phyloP scores from a whole-genome alignment of 2,113 vertebrate genomes.

The Columba janthina region DNA sequence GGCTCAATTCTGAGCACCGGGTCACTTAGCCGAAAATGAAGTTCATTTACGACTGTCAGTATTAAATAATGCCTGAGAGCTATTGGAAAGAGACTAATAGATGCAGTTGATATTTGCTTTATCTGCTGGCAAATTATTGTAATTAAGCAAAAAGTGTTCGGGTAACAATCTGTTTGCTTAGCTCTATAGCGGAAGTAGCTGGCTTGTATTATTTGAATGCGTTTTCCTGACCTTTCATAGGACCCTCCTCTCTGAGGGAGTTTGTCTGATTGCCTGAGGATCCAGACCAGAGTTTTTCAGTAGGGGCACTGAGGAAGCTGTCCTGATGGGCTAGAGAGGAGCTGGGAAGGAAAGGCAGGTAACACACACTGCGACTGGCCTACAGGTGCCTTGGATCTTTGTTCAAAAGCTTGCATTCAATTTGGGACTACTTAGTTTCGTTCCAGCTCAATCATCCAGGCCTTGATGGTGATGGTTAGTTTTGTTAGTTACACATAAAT shows the following conservation, averaged over 20 bases:
- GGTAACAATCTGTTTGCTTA: not conserved
- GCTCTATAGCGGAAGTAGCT: not conserved
- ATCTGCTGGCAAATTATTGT: not conserved
- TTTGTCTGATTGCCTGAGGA: not conserved
- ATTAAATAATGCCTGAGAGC: not conserved
- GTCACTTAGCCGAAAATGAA: not conserved
- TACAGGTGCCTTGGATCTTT: not conserved
- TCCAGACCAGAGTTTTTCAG: not conserved
- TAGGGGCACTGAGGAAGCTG: not conserved
- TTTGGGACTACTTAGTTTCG: not conserved
- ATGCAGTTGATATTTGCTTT: not conserved
- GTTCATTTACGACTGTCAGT: not conserved
- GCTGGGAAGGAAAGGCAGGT: too few relatives aligned
- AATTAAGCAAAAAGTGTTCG: not conserved
- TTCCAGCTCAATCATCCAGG: not conserved
- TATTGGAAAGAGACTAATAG: not conserved
- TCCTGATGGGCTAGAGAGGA: not conserved
- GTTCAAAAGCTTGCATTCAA: not conserved
- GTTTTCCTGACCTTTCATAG: not conserved
- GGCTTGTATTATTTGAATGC: not conserved
- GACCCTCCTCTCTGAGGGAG: not conserved
- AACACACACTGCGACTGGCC: accelerated
- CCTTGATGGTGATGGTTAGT: not conserved
- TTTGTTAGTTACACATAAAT: not conserved
- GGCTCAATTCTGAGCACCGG: not conserved